These are phyloP conservation scores for Luffia ferchaultella DNA, from an alignment of 2,888 invertebrate genomes.

Conservation along the genomic window DNA sequence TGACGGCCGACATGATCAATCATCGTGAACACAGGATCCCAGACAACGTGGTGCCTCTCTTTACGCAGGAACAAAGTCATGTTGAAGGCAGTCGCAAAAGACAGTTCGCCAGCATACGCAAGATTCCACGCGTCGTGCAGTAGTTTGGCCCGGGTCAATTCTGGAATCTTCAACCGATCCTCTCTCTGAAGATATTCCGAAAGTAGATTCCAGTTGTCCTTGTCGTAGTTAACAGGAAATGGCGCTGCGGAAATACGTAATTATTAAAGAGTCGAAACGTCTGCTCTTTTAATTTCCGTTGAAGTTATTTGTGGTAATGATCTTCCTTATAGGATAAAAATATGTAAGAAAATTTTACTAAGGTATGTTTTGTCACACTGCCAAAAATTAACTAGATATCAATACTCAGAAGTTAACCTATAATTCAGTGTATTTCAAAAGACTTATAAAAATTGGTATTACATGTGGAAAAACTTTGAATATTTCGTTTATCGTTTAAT, in stretches of 20 bases:
- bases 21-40: slow-evolving; percentile 86
- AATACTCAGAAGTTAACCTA: too few species aligned
- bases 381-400: too few species aligned
- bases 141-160: slow-evolving; percentile 76
- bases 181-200: slow-evolving; percentile 68
- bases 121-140: slow-evolving; percentile 82
- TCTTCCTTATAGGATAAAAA: neutral
- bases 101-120: slow-evolving; percentile 79
- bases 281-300: neutral
- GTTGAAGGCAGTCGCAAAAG: slow-evolving; percentile 78
- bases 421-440: too few species aligned
- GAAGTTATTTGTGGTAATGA: neutral
- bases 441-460: too few species aligned
- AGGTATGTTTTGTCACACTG: too few species aligned
- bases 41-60: slow-evolving; percentile 78
- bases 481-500: too few species aligned
- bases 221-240: slow-evolving; percentile 85
- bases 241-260: slow-evolving; percentile 74
- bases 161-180: slow-evolving; percentile 68
- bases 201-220: slow-evolving; percentile 78
- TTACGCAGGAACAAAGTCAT: slow-evolving; percentile 80
- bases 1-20: slow-evolving; percentile 82
- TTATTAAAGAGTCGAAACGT: neutral
- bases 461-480: too few species aligned
- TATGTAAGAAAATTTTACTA: too few species aligned